Evolutionary conservation across 2,888 invertebrate species (phyloP).

Genomic region (Dicyrtoma fusca): DNA sequence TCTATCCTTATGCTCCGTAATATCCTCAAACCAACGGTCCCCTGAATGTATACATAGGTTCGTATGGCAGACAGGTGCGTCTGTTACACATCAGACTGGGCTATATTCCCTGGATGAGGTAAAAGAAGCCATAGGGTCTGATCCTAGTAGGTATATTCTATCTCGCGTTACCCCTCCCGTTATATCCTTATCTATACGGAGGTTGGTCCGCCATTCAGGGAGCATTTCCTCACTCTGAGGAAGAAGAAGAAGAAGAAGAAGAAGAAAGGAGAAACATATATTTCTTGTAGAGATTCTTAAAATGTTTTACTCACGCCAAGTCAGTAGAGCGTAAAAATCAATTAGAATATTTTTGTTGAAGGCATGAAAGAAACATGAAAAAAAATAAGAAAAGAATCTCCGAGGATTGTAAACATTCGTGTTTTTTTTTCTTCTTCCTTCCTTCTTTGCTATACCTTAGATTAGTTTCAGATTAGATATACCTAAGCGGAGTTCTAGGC

Average conservation of each 20-base stretch:
- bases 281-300: background rate
- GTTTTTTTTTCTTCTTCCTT: too few species aligned
- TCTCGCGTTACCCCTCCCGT: background rate
- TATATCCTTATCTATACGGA: too few species aligned
- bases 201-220: too few species aligned
- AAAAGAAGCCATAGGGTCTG: too few species aligned
- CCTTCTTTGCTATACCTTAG: too few species aligned
- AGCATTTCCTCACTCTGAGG: background rate
- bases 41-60: too few species aligned
- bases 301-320: constrained; percentile 11
- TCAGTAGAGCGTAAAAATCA: constrained; percentile 16
- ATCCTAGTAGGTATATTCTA: background rate
- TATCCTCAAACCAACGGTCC: too few species aligned
- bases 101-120: background rate
- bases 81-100: too few species aligned
- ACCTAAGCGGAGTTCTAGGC: too few species aligned
- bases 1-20: background rate
- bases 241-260: background rate
- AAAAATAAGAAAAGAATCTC: background rate
- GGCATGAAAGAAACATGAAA: background rate
- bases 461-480: too few species aligned
- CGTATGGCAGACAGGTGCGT: too few species aligned
- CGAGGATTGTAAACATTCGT: background rate
- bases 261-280: background rate
- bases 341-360: constrained; percentile 7